phyloP scores from a whole-genome alignment of 1,140 invertebrate species.

The Pinna nobilis region DNA sequence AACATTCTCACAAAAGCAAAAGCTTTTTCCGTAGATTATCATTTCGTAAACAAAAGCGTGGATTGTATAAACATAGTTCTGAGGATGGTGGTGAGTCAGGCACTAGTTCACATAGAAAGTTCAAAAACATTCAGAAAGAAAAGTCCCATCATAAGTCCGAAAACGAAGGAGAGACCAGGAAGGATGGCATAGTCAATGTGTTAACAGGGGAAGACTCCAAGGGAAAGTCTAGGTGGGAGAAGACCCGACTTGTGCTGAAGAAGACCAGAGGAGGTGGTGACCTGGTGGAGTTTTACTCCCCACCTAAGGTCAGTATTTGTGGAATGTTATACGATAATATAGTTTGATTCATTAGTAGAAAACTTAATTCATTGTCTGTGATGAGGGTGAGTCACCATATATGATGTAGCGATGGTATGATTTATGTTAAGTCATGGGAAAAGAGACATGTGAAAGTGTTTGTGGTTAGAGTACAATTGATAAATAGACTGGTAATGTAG shows the following conservation, averaged over 20 bases:
- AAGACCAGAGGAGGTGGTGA: slow-evolving; percentile 95
- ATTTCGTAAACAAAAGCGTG: slow-evolving; percentile 77
- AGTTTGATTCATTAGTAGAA: not conserved
- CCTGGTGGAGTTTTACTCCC: slow-evolving; percentile 96
- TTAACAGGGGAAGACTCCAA: slow-evolving; percentile 85
- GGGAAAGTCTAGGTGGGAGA: slow-evolving; percentile 95
- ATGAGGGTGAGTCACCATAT: too few species aligned
- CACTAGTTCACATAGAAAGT: slow-evolving; percentile 54
- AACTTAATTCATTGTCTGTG: too few species aligned
- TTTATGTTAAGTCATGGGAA: too few species aligned
- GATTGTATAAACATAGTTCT: slow-evolving; percentile 65
- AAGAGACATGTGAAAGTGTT: too few species aligned
- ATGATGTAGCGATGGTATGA: too few species aligned
- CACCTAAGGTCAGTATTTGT: slow-evolving; percentile 84
- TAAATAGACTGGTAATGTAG: too few species aligned
- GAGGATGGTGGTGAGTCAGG: slow-evolving; percentile 50
- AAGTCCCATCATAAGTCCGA: slow-evolving; percentile 80
- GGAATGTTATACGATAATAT: not conserved
- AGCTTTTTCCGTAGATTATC: slow-evolving; percentile 80
- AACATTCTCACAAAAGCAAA: slow-evolving; percentile 80
- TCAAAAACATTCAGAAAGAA: slow-evolving; percentile 82
- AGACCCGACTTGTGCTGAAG: slow-evolving; percentile 90
- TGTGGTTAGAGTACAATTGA: too few species aligned
- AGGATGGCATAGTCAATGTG: slow-evolving; percentile 94
- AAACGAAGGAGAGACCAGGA: slow-evolving; percentile 83